A percentile compares a stretch with the other conserved stretches of the same genome.
Conservation (phyloP, 2,113 vertebrate species). For the Xiphorhynchus elegans region DNA sequence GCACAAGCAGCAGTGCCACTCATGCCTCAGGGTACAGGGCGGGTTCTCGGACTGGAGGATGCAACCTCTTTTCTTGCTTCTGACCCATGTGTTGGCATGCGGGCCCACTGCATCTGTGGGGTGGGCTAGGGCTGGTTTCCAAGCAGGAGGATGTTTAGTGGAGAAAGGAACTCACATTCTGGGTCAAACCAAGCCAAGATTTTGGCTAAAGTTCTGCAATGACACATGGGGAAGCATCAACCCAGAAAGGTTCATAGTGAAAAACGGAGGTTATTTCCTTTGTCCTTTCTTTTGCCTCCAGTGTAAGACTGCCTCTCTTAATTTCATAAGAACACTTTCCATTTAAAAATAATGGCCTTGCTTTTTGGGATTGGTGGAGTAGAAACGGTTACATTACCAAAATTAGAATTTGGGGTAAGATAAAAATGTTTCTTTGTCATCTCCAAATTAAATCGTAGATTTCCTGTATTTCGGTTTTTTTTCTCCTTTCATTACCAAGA, state of each 20-base stretch:
- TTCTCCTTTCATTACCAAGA: neutral
- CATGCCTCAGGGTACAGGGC: accelerated
- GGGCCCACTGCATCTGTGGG: accelerated
- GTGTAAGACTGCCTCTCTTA: neutral
- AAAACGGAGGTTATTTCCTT: neutral
- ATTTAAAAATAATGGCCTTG: neutral
- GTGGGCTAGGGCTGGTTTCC: neutral
- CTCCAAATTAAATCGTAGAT: neutral
- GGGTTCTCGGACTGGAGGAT: neutral
- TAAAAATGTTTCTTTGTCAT: neutral
- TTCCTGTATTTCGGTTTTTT: neutral
- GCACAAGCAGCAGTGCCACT: neutral
- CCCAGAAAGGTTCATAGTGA: neutral
- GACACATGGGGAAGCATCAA: neutral
- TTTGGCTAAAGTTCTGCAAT: neutral
- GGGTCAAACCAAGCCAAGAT: neutral
- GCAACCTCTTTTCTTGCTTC: neutral
- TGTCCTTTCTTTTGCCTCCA: neutral
- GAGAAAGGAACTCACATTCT: neutral
- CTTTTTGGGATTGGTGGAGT: neutral
- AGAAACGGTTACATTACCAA: neutral
- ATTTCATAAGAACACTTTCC: neutral
- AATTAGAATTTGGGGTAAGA: neutral
- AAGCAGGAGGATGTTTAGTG: neutral
- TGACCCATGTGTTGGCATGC: neutral